Evolutionary conservation across 2,113 vertebrate species (phyloP).

Genomic region (Thymallus thymallus): DNA sequence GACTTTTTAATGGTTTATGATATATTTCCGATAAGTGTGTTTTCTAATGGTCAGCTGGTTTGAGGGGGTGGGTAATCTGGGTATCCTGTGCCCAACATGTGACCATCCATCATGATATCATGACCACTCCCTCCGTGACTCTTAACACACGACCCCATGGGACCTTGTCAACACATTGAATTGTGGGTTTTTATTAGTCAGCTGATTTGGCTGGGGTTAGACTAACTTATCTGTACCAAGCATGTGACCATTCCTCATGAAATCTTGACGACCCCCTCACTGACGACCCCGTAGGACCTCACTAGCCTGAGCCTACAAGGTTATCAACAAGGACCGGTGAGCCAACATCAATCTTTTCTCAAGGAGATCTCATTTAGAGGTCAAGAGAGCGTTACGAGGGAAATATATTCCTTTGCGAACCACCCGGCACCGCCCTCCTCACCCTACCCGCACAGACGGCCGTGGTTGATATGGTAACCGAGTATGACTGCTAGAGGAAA

Average conservation of each 20-base stretch:
- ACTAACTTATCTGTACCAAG: background rate
- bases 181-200: background rate
- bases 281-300: background rate
- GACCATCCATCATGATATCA: background rate
- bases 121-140: background rate
- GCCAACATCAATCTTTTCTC: background rate
- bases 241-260: background rate
- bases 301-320: background rate
- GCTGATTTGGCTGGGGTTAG: background rate
- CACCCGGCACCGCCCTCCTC: background rate
- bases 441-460: constrained; percentile 42
- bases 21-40: background rate
- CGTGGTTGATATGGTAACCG: constrained; percentile 35
- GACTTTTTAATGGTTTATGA: background rate
- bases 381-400: background rate
- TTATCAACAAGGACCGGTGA: background rate
- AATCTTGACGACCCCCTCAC: background rate
- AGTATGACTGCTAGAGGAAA: constrained; percentile 19
- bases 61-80: background rate
- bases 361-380: background rate
- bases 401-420: background rate
- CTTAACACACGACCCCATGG: background rate
- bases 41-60: background rate
- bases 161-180: background rate
- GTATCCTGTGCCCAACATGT: background rate